phyloP scores from a whole-genome alignment of 2,113 vertebrate genomes.

The Edolisoma coerulescens region DNA sequence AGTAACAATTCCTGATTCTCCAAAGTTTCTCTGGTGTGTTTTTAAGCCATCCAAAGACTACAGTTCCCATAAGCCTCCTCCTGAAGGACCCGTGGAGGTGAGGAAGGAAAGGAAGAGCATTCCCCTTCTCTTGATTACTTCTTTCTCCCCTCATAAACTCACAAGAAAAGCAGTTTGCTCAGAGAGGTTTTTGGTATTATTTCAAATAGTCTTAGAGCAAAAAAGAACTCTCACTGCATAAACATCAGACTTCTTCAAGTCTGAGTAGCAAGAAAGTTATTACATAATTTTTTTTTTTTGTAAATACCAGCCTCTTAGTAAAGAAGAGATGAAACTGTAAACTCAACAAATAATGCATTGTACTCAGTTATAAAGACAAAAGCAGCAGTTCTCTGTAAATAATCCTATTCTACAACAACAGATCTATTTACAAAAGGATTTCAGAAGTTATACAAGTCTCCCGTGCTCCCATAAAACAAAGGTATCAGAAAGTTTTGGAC shows the following conservation, averaged over 20 bases:
- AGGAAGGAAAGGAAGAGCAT: not conserved
- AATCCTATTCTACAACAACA: conserved; percentile 42
- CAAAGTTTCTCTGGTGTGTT: not conserved
- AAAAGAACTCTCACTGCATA: not conserved
- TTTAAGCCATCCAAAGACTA: not conserved
- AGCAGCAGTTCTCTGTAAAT: conserved; percentile 35
- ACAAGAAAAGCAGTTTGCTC: not conserved
- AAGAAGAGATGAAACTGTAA: not conserved
- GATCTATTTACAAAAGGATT: conserved; percentile 41
- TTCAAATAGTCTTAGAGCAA: not conserved
- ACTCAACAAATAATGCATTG: conserved; percentile 22
- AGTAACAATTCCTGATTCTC: not conserved
- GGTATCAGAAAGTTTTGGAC: not conserved
- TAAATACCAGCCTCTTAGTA: not conserved
- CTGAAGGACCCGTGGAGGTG: not conserved
- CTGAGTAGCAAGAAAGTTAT: not conserved
- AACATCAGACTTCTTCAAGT: not conserved
- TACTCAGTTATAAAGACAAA: conserved; percentile 12
- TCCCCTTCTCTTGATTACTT: not conserved
- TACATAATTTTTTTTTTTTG: not conserved
- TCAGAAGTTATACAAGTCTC: conserved; percentile 34
- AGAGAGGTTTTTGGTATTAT: not conserved
- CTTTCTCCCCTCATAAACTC: not conserved
- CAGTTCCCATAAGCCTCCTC: not conserved
- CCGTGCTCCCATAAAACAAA: not conserved